phyloP scores from a whole-genome alignment of 1,140 invertebrate genomes.

The Cydia amplana region DNA sequence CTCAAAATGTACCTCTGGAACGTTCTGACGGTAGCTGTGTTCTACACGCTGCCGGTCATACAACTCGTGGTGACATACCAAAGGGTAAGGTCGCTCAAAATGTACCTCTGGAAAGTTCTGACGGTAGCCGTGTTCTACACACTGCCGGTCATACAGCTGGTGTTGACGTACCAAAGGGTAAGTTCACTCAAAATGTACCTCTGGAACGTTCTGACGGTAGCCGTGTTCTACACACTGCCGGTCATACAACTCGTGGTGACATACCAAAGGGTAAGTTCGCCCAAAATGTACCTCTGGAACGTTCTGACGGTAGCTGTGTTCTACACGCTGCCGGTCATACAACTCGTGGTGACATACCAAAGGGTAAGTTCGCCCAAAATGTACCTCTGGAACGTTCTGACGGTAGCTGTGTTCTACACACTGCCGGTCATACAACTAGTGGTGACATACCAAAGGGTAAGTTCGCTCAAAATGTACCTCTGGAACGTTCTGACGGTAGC shows the following conservation, averaged over 20 bases:
- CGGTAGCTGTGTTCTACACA: slow-evolving; percentile 92
- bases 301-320: slow-evolving; percentile 91
- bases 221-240: slow-evolving; percentile 93
- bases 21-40: slow-evolving; percentile 90
- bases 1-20: slow-evolving; percentile 89
- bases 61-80: slow-evolving; percentile 95
- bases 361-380: slow-evolving; percentile 86
- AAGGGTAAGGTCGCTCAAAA: slow-evolving; percentile 81
- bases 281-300: slow-evolving; percentile 89
- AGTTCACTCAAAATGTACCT: slow-evolving; percentile 86
- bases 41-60: slow-evolving; percentile 93
- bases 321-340: slow-evolving; percentile 92
- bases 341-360: slow-evolving; percentile 93
- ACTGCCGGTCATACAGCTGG: slow-evolving; percentile 92
- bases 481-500: slow-evolving; percentile 92
- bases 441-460: slow-evolving; percentile 90
- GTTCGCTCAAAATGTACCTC: slow-evolving; percentile 82
- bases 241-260: slow-evolving; percentile 94
- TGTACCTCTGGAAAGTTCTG: slow-evolving; percentile 90
- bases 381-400: slow-evolving; percentile 90
- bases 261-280: slow-evolving; percentile 85
- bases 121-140: slow-evolving; percentile 94
- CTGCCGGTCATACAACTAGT: slow-evolving; percentile 94
- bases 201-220: slow-evolving; percentile 91
- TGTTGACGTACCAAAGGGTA: slow-evolving; percentile 91